Percentiles rank a stretch among this genome's conserved stretches.
Conservation (phyloP, 2,113 vertebrate genomes). For the Rhea americana region DNA sequence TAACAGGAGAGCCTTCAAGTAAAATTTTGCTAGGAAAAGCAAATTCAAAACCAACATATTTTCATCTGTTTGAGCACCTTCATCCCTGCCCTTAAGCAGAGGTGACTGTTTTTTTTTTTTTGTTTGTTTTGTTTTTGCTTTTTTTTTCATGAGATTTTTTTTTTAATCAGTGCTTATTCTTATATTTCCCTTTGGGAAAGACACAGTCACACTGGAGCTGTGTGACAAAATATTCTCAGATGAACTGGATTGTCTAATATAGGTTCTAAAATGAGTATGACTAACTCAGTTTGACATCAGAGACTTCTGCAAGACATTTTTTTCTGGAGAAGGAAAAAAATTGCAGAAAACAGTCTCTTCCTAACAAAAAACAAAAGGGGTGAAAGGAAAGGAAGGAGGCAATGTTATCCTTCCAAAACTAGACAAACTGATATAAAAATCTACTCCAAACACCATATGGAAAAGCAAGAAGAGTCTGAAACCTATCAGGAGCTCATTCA, state of each 20-base stretch:
- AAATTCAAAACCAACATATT: neutral
- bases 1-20: neutral
- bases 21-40: neutral
- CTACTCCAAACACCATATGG: neutral
- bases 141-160: neutral
- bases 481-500: neutral
- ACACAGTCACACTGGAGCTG: neutral
- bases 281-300: neutral
- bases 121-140: too few species aligned
- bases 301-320: neutral
- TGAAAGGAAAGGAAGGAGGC: neutral
- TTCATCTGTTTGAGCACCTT: neutral
- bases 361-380: neutral
- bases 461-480: neutral
- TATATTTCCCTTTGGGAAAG: neutral
- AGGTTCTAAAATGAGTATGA: neutral
- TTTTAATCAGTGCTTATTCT: neutral
- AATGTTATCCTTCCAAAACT: neutral
- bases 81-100: neutral
- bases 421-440: neutral
- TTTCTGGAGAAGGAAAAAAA: neutral
- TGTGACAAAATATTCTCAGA: neutral
- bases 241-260: neutral
- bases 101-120: neutral
- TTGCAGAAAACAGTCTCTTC: neutral